These are phyloP conservation scores for Labeo calbasu DNA, from an alignment of 2,797 vertebrate species.

Conservation along the genomic window DNA sequence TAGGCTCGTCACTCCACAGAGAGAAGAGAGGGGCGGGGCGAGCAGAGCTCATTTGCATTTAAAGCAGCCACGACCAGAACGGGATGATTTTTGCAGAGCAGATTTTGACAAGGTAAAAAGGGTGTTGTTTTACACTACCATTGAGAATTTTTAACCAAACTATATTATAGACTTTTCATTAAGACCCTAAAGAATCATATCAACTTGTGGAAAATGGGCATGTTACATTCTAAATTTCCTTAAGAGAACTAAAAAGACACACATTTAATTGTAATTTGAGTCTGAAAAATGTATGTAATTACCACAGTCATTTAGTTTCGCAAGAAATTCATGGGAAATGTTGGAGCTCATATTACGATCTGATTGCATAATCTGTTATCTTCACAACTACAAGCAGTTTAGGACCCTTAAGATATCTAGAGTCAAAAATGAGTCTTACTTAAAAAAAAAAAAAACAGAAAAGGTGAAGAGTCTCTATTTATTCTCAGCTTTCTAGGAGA, in stretches of 20 bases:
- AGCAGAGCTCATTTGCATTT: too few relatives aligned
- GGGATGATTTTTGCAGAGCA: too few relatives aligned
- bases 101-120: too few relatives aligned
- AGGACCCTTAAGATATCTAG: neutral
- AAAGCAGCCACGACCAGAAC: too few relatives aligned
- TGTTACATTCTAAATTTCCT: neutral
- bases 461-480: neutral
- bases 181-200: too few relatives aligned
- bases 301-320: neutral
- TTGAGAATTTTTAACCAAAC: too few relatives aligned
- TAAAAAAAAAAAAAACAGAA: neutral
- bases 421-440: neutral
- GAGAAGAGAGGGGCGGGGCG: too few relatives aligned
- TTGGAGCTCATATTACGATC: neutral
- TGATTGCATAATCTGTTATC: neutral
- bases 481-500: constrained; percentile 4
- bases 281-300: neutral
- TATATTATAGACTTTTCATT: too few relatives aligned
- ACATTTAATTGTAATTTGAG: neutral
- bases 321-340: too few relatives aligned
- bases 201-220: too few relatives aligned
- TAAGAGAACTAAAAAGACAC: neutral
- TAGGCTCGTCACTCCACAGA: too few relatives aligned
- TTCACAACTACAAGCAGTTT: neutral
- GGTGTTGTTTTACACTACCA: too few relatives aligned